Evolutionary conservation across 2,797 vertebrate species (phyloP).

Genomic region (Sus cebifrons): DNA sequence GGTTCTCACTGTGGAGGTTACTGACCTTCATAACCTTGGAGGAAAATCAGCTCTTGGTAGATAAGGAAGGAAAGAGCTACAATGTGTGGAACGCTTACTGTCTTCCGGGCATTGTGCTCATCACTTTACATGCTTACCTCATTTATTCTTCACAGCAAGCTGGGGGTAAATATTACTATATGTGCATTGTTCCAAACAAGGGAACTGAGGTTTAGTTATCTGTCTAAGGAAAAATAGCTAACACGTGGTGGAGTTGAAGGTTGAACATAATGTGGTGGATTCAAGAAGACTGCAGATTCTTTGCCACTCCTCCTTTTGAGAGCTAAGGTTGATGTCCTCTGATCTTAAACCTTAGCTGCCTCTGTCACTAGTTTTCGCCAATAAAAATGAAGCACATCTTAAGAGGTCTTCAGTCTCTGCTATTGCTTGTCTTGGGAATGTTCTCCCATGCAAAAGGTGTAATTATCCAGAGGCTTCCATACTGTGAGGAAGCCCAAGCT

Average conservation of each 20-base stretch:
- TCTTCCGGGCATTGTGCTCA: constrained; percentile 22
- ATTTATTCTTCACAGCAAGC: neutral
- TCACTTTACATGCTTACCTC: neutral
- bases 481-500: neutral
- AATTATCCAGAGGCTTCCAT: neutral
- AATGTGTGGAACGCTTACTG: neutral
- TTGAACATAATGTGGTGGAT: neutral
- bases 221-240: neutral
- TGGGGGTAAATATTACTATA: neutral
- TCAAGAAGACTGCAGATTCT: neutral
- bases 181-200: neutral
- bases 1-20: constrained; percentile 31
- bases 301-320: neutral
- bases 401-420: neutral
- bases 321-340: neutral
- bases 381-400: neutral
- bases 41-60: constrained; percentile 54
- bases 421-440: neutral
- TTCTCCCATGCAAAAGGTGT: neutral
- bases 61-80: constrained; percentile 4
- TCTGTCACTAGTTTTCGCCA: neutral
- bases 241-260: neutral
- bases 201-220: neutral
- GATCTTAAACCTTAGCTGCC: neutral
- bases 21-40: neutral